Evolutionary conservation across 2,888 invertebrate genomes (phyloP).

Genomic region (Nasonia oneida): DNA sequence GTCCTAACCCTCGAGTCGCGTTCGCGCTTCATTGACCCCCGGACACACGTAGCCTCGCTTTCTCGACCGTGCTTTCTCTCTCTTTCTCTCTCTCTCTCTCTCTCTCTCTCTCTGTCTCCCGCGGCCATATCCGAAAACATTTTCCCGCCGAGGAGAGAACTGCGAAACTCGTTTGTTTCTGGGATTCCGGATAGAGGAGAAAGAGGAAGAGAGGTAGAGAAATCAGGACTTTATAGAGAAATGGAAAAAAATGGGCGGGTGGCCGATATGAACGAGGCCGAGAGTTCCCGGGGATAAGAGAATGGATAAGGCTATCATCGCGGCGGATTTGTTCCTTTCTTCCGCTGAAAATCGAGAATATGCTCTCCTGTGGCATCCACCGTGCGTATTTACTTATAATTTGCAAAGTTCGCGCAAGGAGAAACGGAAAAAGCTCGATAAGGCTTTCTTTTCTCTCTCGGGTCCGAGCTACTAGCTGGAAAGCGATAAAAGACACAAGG

Average conservation of each 20-base stretch:
- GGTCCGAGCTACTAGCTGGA: not conserved
- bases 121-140: not conserved
- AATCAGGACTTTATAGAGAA: not conserved
- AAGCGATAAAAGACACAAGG: not conserved
- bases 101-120: not conserved
- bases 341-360: too few species aligned
- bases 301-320: too few species aligned
- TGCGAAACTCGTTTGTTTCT: conserved; percentile 14
- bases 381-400: too few species aligned
- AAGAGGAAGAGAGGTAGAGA: not conserved
- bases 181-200: not conserved
- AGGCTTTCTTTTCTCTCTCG: not conserved
- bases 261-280: not conserved
- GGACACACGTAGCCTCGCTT: conserved; percentile 22
- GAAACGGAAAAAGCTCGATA: not conserved
- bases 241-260: not conserved
- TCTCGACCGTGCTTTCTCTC: not conserved
- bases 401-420: not conserved
- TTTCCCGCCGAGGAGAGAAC: not conserved
- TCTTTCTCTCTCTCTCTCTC: not conserved
- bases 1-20: conserved; percentile 8
- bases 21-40: conserved; percentile 35
- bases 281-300: not conserved
- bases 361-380: too few species aligned
- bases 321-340: too few species aligned